phyloP scores from a whole-genome alignment of 1,140 invertebrate species.

The Drosophila ambigua region DNA sequence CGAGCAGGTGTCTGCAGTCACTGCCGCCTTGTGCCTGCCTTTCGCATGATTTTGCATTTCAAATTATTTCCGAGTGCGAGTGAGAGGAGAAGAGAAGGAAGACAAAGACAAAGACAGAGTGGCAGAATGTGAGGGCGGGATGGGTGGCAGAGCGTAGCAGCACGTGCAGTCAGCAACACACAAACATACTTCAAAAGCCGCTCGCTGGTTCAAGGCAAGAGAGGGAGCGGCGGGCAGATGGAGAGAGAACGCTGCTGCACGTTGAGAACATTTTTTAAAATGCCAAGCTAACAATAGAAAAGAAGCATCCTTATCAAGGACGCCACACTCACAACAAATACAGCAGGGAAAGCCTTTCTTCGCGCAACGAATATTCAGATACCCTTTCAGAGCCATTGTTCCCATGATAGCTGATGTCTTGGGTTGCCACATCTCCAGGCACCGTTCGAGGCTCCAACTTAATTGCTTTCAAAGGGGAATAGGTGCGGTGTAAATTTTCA shows the following conservation, averaged over 20 bases:
- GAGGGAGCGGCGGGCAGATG: conserved; percentile 15
- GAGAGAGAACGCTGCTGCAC: conserved; percentile 26
- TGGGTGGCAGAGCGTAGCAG: conserved; percentile 13
- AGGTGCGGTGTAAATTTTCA: too few relatives aligned
- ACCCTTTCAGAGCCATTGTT: conserved; percentile 1
- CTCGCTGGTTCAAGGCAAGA: conserved; percentile 49
- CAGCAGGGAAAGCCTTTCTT: conserved; percentile 13
- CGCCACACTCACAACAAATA: conserved; percentile 56
- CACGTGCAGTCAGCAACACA: conserved; percentile 52
- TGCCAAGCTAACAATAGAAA: conserved; percentile 81
- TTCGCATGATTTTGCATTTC: conserved; percentile 80
- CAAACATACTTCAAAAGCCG: conserved; percentile 67
- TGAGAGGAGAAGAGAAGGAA: not conserved
- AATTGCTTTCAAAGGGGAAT: too few relatives aligned
- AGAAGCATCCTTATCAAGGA: conserved; percentile 81
- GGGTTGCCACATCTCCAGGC: too few relatives aligned
- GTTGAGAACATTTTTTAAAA: conserved; percentile 70
- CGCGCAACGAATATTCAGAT: too few relatives aligned
- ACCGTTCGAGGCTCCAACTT: too few relatives aligned
- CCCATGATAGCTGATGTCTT: not conserved
- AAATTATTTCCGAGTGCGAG: conserved; percentile 71
- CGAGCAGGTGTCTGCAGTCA: conserved; percentile 50
- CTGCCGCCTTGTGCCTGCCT: conserved; percentile 68
- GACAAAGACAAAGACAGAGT: too few relatives aligned
- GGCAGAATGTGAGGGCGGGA: not conserved